These are phyloP conservation scores for Acyrthosiphon pisum DNA, from an alignment of 1,140 invertebrate genomes.

Conservation along the genomic window DNA sequence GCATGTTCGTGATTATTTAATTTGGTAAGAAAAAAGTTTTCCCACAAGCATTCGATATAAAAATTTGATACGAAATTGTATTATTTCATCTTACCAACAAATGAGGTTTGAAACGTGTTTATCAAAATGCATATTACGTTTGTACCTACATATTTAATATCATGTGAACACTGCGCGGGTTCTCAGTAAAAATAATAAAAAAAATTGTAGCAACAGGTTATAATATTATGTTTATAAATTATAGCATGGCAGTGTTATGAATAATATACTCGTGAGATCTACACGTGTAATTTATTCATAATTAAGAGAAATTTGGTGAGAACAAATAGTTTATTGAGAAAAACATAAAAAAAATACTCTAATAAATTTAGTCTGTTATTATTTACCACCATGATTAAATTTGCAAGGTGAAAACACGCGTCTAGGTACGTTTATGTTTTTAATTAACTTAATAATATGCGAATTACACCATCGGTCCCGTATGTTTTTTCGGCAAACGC, in stretches of 20 bases:
- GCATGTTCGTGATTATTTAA: neutral
- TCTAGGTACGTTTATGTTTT: neutral
- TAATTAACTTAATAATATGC: constrained; percentile 10
- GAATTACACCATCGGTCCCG: neutral
- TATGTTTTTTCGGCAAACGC: neutral
- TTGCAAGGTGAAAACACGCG: neutral
- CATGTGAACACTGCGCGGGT: neutral
- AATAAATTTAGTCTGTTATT: neutral
- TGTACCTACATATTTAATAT: neutral
- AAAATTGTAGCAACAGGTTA: neutral
- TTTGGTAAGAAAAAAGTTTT: neutral
- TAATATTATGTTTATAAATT: neutral
- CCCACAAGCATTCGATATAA: neutral
- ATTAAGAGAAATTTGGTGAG: neutral
- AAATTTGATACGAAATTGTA: neutral
- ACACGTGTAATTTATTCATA: neutral
- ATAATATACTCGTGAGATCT: neutral
- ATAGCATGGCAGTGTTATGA: neutral
- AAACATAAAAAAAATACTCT: neutral
- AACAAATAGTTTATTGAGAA: constrained; percentile 1
- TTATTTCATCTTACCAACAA: neutral
- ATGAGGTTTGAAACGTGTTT: neutral
- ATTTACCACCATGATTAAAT: neutral
- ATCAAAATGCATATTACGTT: neutral
- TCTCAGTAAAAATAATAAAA: neutral